phyloP scores from a whole-genome alignment of 2,113 vertebrate genomes.

The Myrmecobius fasciatus region DNA sequence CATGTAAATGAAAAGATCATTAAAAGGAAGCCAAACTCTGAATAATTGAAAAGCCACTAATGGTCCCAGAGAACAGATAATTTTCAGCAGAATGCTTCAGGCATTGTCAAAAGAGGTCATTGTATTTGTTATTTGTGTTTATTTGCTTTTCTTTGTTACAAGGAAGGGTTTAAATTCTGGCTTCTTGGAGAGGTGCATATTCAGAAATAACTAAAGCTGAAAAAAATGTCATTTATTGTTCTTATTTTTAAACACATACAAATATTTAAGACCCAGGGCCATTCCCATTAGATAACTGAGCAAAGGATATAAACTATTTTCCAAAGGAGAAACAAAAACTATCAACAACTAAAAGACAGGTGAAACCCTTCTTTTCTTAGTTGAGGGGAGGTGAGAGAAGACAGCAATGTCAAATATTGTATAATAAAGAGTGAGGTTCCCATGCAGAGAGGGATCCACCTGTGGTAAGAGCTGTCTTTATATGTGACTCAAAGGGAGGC shows the following conservation, averaged over 20 bases:
- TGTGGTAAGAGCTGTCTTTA: too few species aligned
- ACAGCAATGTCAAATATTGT: too few species aligned
- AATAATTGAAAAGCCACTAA: neutral
- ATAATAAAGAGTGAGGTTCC: too few species aligned
- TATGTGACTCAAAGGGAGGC: too few species aligned
- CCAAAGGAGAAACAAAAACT: neutral
- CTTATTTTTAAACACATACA: neutral
- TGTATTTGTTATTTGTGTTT: neutral
- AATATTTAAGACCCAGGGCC: neutral
- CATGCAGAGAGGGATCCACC: too few species aligned
- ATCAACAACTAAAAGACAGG: neutral
- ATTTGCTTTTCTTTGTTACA: neutral
- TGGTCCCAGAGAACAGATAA: neutral
- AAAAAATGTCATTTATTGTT: neutral
- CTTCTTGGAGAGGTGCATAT: neutral
- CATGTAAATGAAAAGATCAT: neutral
- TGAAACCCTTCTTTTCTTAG: neutral
- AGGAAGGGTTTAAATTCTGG: neutral
- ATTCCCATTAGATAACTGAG: neutral
- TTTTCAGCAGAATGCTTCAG: neutral
- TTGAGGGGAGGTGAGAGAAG: too few species aligned
- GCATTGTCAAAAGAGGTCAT: neutral
- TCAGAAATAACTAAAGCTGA: neutral
- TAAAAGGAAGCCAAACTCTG: neutral
- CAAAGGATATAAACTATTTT: neutral